phyloP scores from a whole-genome alignment of 2,888 invertebrate species.

The Caenorhabditis uteleia region DNA sequence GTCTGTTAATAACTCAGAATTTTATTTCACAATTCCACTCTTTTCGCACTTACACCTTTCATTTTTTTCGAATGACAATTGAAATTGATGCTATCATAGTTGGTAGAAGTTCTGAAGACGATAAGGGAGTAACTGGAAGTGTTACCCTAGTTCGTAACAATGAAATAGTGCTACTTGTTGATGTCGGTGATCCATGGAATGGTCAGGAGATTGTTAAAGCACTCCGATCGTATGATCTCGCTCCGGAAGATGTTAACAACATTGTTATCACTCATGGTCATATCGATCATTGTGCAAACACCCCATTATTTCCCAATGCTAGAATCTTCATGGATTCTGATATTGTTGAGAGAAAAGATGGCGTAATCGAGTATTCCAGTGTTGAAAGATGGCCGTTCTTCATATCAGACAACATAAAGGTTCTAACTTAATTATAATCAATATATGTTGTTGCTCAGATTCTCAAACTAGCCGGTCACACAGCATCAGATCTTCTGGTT shows the following conservation, averaged over 20 bases:
- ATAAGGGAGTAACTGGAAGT: conserved; percentile 20
- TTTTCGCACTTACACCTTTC: too few relatives aligned
- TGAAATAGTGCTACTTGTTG: conserved; percentile 15
- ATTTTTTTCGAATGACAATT: too few relatives aligned
- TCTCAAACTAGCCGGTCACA: conserved; percentile 37
- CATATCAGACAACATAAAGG: conserved; percentile 19
- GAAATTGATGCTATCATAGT: too few relatives aligned
- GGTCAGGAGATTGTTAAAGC: conserved; percentile 21
- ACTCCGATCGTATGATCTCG: conserved; percentile 1
- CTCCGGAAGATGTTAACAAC: conserved; percentile 11
- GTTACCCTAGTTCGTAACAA: conserved; percentile 20
- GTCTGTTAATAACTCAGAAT: too few relatives aligned
- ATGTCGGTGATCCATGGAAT: conserved; percentile 49
- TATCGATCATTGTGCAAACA: conserved; percentile 48
- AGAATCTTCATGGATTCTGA: conserved; percentile 40
- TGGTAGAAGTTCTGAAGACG: conserved; percentile 18
- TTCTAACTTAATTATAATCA: background rate
- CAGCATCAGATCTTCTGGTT: conserved; percentile 33
- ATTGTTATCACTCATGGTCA: conserved; percentile 49
- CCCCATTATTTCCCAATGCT: conserved; percentile 35
- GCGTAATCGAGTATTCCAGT: conserved; percentile 8
- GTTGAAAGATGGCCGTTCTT: conserved; percentile 18
- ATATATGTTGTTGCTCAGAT: conserved; percentile 9
- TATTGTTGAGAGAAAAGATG: conserved; percentile 8
- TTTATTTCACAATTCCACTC: too few relatives aligned